These are phyloP conservation scores for Paelopatides confundens DNA, from an alignment of 53 echinoderm and acorn worm species.

Conservation along the genomic window DNA sequence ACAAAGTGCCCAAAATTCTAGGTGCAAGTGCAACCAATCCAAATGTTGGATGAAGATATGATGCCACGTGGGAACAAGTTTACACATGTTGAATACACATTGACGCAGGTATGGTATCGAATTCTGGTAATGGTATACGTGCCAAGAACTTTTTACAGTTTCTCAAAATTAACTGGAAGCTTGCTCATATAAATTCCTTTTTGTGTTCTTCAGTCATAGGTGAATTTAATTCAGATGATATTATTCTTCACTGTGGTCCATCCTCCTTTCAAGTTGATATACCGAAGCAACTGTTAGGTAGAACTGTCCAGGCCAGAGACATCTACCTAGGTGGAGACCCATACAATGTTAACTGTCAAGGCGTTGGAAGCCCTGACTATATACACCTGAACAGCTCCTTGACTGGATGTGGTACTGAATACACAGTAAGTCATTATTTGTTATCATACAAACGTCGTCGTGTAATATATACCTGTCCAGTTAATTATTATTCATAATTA, in stretches of 20 bases:
- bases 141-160: too few species aligned
- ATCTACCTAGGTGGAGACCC: neutral
- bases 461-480: too few species aligned
- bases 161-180: too few species aligned
- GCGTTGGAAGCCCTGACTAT: neutral
- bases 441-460: too few species aligned
- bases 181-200: neutral
- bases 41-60: too few species aligned
- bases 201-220: neutral
- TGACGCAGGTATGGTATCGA: too few species aligned
- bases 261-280: neutral
- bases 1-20: too few species aligned
- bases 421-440: neutral
- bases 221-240: neutral
- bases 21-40: too few species aligned
- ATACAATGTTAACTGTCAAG: neutral
- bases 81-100: too few species aligned
- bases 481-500: too few species aligned
- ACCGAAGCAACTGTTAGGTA: neutral
- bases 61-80: too few species aligned
- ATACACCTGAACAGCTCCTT: neutral
- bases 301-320: neutral
- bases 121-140: too few species aligned
- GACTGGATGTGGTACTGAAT: neutral
- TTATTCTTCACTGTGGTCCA: conserved; percentile 4